These are phyloP conservation scores for Solenopsis fugax DNA, from an alignment of 1,140 invertebrate species.

Conservation along the genomic window DNA sequence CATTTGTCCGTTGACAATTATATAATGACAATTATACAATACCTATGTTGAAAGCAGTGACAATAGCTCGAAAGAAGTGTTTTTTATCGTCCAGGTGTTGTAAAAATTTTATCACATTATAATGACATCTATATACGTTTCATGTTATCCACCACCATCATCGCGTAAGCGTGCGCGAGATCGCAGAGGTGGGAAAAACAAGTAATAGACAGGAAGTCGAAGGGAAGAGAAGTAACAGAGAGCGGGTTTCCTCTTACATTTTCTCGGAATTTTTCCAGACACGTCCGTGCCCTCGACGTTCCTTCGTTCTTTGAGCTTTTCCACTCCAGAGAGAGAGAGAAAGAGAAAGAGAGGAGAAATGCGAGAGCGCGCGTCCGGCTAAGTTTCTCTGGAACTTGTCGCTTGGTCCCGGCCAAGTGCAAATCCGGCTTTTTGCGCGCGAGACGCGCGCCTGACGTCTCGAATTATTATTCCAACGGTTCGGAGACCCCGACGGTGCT, in stretches of 20 bases:
- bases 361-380: conserved; percentile 52
- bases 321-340: conserved; percentile 7
- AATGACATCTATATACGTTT: background rate
- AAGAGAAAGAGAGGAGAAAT: conserved; percentile 14
- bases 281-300: conserved; percentile 66
- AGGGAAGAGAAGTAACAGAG: conserved; percentile 44
- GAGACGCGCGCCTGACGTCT: conserved; percentile 36
- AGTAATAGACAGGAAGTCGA: conserved; percentile 48
- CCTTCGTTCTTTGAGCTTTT: conserved; percentile 71
- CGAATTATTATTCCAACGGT: conserved; percentile 73
- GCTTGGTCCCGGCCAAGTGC: conserved; percentile 68
- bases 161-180: background rate
- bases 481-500: conserved; percentile 21
- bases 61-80: background rate
- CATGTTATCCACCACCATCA: conserved; percentile 10
- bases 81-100: background rate
- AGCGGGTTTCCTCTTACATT: conserved; percentile 62
- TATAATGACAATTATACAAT: no score
- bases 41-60: background rate
- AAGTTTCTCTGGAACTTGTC: conserved; percentile 75
- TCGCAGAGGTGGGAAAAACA: conserved; percentile 35
- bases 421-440: conserved; percentile 70
- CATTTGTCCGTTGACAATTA: background rate
- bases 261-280: conserved; percentile 74
- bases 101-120: conserved; percentile 6